phyloP scores from a whole-genome alignment of 2,888 invertebrate species.

The Tridacna gigas region DNA sequence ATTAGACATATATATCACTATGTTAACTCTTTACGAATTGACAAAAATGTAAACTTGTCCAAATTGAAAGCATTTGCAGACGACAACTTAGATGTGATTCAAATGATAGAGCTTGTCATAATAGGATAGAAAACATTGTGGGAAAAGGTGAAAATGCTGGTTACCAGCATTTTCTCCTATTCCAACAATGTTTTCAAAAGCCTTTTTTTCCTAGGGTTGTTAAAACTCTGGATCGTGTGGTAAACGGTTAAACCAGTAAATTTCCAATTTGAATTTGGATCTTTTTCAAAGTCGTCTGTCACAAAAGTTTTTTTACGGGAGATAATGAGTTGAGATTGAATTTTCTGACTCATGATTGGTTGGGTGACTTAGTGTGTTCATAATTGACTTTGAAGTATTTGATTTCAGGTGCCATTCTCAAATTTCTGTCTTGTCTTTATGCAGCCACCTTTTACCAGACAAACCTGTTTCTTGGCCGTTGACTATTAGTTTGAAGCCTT shows the following conservation, averaged over 20 bases:
- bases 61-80: background rate
- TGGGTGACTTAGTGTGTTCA: constrained; percentile 11
- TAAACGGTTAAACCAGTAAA: too few relatives aligned
- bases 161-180: constrained; percentile 1
- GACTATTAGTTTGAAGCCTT: too few relatives aligned
- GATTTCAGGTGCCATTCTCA: constrained; percentile 8
- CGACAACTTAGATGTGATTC: background rate
- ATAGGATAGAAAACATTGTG: background rate
- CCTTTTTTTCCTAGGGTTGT: background rate
- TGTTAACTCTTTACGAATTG: too few relatives aligned
- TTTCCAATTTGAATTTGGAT: too few relatives aligned
- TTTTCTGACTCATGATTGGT: constrained; percentile 9
- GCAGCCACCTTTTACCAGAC: background rate
- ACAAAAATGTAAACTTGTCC: too few relatives aligned
- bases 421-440: constrained; percentile 24
- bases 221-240: too few relatives aligned
- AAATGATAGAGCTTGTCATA: background rate
- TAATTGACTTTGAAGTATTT: constrained; percentile 25
- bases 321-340: background rate
- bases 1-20: too few relatives aligned
- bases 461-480: background rate
- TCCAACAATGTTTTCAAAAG: background rate
- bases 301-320: too few relatives aligned
- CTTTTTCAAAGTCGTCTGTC: too few relatives aligned
- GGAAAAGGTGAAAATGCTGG: background rate